A percentile compares a stretch with the other conserved stretches of the same genome.
Evolutionary conservation across 2,797 vertebrate genomes (phyloP).

Genomic region (Allochrocebus solatus): DNA sequence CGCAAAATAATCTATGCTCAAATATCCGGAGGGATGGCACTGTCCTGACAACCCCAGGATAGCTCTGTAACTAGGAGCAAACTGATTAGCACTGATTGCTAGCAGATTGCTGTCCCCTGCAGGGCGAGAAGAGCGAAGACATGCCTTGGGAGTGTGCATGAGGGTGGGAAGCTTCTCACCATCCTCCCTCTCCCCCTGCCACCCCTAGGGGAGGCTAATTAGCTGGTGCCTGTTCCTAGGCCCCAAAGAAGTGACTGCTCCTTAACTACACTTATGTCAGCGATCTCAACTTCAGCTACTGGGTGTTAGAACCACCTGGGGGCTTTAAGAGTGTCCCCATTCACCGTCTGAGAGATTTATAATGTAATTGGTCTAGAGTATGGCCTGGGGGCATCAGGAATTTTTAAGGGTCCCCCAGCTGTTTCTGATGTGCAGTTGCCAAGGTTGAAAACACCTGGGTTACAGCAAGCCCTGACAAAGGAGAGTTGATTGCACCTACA

Average conservation of each 20-base stretch:
- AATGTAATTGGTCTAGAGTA: not conserved
- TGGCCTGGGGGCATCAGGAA: not conserved
- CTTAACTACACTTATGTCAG: not conserved
- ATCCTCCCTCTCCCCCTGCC: not conserved
- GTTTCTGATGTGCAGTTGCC: not conserved
- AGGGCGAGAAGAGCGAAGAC: not conserved
- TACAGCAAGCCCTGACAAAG: not conserved
- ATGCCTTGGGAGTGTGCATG: not conserved
- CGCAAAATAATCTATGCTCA: not conserved
- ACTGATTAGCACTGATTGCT: slow-evolving; percentile 2
- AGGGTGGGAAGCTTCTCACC: not conserved
- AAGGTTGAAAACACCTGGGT: not conserved
- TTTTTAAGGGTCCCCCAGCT: not conserved
- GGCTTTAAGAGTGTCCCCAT: not conserved
- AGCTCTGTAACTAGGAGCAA: not conserved
- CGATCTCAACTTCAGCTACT: not conserved
- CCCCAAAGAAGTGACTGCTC: not conserved
- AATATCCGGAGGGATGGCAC: not conserved
- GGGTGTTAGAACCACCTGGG: not conserved
- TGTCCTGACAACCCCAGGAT: not conserved
- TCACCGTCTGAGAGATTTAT: not conserved
- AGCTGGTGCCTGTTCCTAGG: not conserved
- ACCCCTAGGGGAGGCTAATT: not conserved
- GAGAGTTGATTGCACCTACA: not conserved
- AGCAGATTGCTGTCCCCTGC: not conserved